Evolutionary conservation across 2,797 vertebrate species (phyloP).

Genomic region (Streptopelia turtur): DNA sequence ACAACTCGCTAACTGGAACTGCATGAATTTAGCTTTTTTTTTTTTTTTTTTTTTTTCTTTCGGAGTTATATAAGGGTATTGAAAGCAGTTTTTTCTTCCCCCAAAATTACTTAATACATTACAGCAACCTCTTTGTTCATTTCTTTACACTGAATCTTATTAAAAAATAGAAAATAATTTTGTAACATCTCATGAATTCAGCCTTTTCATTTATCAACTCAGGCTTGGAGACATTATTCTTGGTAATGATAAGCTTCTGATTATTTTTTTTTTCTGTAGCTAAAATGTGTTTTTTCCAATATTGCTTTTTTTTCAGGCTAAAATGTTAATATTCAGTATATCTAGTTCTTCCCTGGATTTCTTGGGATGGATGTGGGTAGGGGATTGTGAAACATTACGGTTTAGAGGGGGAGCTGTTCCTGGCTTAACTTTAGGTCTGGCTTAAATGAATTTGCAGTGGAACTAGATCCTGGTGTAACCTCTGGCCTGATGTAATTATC

Average conservation of each 20-base stretch:
- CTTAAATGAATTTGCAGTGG: neutral
- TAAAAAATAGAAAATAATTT: neutral
- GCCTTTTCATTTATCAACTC: neutral
- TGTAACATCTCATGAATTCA: neutral
- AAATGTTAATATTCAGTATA: neutral
- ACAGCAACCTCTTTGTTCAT: neutral
- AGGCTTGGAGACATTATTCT: neutral
- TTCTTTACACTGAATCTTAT: neutral
- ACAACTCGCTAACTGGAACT: neutral
- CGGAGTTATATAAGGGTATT: neutral
- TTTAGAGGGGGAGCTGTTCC: neutral
- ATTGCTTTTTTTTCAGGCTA: neutral
- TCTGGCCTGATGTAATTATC: conserved; percentile 28
- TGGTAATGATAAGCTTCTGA: neutral
- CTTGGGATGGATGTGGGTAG: neutral
- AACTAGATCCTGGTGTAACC: conserved; percentile 8
- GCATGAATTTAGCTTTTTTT: neutral
- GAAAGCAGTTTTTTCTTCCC: neutral
- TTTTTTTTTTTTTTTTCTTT: neutral
- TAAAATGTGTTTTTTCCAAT: neutral
- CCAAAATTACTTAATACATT: neutral
- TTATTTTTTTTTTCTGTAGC: neutral
- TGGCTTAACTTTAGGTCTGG: neutral
- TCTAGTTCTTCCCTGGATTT: neutral
- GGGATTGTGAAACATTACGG: neutral